Base-by-base conservation (phyloP, 2,113 vertebrate species). In the Nettapus auritus region DNA sequence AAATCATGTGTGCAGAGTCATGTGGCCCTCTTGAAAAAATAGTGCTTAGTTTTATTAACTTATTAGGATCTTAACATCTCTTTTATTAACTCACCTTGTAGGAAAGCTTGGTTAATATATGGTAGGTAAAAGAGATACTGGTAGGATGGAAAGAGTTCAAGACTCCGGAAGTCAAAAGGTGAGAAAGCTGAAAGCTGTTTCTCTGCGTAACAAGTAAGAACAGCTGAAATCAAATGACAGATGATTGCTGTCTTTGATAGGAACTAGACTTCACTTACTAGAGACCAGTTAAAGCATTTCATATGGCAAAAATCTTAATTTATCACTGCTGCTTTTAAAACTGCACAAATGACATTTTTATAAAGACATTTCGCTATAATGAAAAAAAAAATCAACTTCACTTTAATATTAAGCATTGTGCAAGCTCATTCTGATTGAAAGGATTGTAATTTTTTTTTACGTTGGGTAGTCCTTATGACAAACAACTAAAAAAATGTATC, bases 401-500 rank as follows among this genome's bases (percentile, higher is more conserved):
- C 48, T 92, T 78, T 67, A 84, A 76, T 36, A 33, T 59, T 82
- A 78, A 86, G 59, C 26, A 34, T 78, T 90, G 53, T 95, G 94
- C 83, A 96, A 95, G 93, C 57, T 77, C 74, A 63, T 89, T 71
- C 76, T 94, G 73, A 66, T 93, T 75, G 38, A 82, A 94, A 88
- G 67, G 18, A 36, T 70, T 60, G 36, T 82, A 23, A 55, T 85
- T 93, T 95, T 91, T 93, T 85, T 50, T 50, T 10, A 64, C 76
- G 36, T 31, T 68, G 71, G 84, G 38, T 94, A 90, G 33, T 57
- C 57, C 83, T 93, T 88, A 73, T 91, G 89, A 96, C 94, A 95
- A 91, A 90, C 93, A 96, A 87, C 85, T 95, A 59, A 97, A 96
- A 52, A 85, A 89, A 96, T 97, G 95, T 76, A 91, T 92, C 87